Percentiles rank a stretch among this genome's conserved stretches.
phyloP scores from a whole-genome alignment of 1,140 invertebrate genomes.

The Micrasema minimum region DNA sequence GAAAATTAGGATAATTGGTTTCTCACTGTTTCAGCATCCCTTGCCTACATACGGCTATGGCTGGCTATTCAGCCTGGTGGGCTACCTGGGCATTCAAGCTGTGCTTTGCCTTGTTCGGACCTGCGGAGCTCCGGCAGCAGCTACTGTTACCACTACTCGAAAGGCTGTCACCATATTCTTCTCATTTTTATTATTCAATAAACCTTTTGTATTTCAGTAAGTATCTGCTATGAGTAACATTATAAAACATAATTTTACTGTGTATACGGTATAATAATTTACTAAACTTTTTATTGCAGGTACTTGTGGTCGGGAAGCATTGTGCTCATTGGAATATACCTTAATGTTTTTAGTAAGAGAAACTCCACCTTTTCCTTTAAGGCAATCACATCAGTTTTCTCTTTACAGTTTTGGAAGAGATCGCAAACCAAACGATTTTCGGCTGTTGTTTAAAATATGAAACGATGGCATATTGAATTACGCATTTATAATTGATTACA shows the following conservation, averaged over 20 bases:
- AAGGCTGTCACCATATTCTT: constrained; percentile 93
- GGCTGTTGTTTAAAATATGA: constrained; percentile 36
- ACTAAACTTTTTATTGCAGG: constrained; percentile 68
- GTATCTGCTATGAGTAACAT: constrained; percentile 59
- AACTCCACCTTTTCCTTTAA: constrained; percentile 58
- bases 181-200: constrained; percentile 93
- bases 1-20: too few species aligned
- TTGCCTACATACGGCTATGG: constrained; percentile 86
- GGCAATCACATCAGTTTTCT: constrained; percentile 4
- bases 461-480: too few species aligned
- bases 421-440: constrained; percentile 44
- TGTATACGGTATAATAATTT: too few species aligned
- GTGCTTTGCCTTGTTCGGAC: constrained; percentile 88
- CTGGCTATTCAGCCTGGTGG: constrained; percentile 86
- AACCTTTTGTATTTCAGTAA: constrained; percentile 94
- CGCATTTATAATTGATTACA: too few species aligned
- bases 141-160: constrained; percentile 87
- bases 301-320: constrained; percentile 91
- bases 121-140: constrained; percentile 90
- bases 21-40: constrained; percentile 70
- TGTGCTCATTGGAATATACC: constrained; percentile 89
- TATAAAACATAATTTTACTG: too few species aligned
- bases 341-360: constrained; percentile 88
- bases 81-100: constrained; percentile 92
- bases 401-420: constrained; percentile 23